These are phyloP conservation scores for Indri indri DNA, from an alignment of 2,113 vertebrate species.

Conservation along the genomic window DNA sequence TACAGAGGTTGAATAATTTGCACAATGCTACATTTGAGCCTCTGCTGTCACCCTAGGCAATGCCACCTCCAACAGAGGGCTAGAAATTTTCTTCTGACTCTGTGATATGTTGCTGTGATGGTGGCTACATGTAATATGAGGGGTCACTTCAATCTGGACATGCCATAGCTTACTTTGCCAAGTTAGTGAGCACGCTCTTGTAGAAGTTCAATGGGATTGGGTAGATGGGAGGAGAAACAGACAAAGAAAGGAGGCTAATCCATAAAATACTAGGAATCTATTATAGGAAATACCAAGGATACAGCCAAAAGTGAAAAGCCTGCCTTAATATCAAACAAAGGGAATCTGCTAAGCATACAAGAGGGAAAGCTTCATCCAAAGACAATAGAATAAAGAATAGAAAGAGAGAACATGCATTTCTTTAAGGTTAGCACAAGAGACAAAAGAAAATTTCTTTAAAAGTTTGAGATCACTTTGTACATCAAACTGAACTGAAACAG, in stretches of 20 bases:
- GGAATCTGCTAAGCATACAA: neutral
- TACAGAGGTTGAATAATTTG: neutral
- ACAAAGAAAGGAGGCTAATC: neutral
- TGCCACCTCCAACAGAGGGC: rapidly evolving
- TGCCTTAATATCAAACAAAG: neutral
- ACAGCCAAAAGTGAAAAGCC: neutral
- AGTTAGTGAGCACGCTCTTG: neutral
- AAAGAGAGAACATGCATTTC: neutral
- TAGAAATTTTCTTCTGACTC: neutral
- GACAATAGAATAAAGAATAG: neutral
- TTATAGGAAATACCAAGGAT: neutral
- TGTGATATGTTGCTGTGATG: neutral
- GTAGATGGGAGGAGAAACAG: neutral
- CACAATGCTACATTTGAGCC: neutral
- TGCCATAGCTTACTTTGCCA: neutral
- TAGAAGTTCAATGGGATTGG: neutral
- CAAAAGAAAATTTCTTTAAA: neutral
- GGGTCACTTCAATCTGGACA: neutral
- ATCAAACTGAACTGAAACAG: neutral
- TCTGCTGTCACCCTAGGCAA: rapidly evolving
- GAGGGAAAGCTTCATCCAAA: neutral
- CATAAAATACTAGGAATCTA: neutral
- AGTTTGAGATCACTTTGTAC: neutral
- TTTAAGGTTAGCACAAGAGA: neutral
- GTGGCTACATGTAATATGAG: neutral